Conservation (phyloP, 2,113 vertebrate species). For the Chinchilla lanigera region DNA sequence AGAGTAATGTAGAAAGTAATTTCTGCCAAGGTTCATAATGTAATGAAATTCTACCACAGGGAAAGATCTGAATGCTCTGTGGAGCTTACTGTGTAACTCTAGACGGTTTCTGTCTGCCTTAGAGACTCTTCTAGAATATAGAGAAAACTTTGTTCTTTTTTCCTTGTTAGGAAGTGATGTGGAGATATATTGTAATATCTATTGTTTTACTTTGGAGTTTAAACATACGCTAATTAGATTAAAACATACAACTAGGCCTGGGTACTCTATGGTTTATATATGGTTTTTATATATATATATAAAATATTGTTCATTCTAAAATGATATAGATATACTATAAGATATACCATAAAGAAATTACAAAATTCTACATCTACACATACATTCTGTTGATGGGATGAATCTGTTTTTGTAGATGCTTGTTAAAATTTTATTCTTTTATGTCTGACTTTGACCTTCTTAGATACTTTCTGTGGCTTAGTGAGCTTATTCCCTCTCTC, state of each 20-base stretch:
- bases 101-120: slow-evolving; percentile 25
- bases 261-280: neutral
- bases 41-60: slow-evolving; percentile 65
- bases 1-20: slow-evolving; percentile 70
- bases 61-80: slow-evolving; percentile 47
- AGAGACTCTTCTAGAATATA: slow-evolving; percentile 45
- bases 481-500: too few species aligned
- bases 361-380: neutral
- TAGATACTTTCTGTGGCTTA: neutral
- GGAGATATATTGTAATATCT: neutral
- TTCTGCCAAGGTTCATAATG: slow-evolving; percentile 40
- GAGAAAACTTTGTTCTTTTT: neutral
- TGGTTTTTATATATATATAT: neutral
- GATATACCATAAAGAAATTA: neutral
- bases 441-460: neutral
- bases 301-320: neutral
- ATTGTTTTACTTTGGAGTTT: slow-evolving; percentile 42
- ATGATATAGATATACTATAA: neutral
- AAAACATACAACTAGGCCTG: neutral
- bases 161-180: neutral
- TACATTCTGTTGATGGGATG: neutral
- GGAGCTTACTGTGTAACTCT: neutral
- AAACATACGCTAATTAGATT: slow-evolving; percentile 1
- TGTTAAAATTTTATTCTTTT: neutral
- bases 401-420: neutral